Evolutionary conservation across 2,888 invertebrate species (phyloP).

Genomic region (Spisula subtruncata): DNA sequence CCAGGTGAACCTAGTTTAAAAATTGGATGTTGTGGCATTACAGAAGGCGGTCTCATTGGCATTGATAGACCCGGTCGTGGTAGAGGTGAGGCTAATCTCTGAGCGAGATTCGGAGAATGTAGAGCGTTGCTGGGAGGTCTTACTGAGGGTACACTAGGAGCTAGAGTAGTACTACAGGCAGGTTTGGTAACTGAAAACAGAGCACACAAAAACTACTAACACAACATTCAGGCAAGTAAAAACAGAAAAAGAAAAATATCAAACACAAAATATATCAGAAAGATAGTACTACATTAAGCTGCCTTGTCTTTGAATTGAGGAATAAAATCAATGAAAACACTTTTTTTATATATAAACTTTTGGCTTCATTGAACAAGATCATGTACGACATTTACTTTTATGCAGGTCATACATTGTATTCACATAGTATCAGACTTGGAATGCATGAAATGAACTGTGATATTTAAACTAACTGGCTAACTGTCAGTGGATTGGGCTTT

Average conservation of each 20-base stretch:
- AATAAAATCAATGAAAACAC: too few species aligned
- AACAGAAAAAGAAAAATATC: conserved; percentile 29
- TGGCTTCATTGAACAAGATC: too few species aligned
- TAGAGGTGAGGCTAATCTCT: conserved; percentile 83
- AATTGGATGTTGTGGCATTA: conserved; percentile 63
- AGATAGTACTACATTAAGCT: background rate
- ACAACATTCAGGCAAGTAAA: conserved; percentile 48
- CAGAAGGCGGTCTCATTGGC: conserved; percentile 60
- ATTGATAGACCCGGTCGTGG: conserved; percentile 49
- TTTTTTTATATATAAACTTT: too few species aligned
- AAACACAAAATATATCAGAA: background rate
- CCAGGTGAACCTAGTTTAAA: conserved; percentile 59
- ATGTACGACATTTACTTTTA: too few species aligned
- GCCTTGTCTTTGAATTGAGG: background rate
- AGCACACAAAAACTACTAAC: conserved; percentile 52
- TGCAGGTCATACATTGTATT: too few species aligned
- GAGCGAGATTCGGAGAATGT: conserved; percentile 80
- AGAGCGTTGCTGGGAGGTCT: conserved; percentile 75
- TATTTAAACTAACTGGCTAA: too few species aligned
- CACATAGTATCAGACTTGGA: too few species aligned
- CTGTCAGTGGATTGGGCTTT: too few species aligned
- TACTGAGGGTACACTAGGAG: conserved; percentile 68
- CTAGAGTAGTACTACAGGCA: conserved; percentile 76
- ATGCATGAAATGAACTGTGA: too few species aligned
- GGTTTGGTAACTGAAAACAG: conserved; percentile 74